Base-by-base conservation (phyloP, 1,140 invertebrate species). In the Plodia interpunctella region DNA sequence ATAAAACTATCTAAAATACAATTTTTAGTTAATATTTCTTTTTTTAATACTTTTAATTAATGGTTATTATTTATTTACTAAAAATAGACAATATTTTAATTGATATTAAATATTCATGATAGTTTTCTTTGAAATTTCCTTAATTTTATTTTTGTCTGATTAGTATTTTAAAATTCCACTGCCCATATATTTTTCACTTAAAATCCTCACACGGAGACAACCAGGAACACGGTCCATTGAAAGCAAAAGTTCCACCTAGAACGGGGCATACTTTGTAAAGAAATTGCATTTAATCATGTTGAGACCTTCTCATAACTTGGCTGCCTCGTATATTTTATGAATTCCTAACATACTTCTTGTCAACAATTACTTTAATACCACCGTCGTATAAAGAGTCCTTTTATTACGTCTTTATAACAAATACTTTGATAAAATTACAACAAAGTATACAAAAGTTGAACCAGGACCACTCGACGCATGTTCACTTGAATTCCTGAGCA, bases 241-340 rank as follows among this genome's bases (percentile, higher is more conserved):
- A 80, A 77, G 73, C 70, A 77, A 83, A 83, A 85, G 75, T 85
- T 85, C 69, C 65, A 77, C 68, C 72, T 75, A 74, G 63, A 76
- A 74, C 65, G 73, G 62, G 74, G 78, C 82, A 85, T 85, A 85
- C 80, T 85, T 85, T 74, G 69, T 74, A 72, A 83, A 83, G 79
- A 81, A 83, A 83, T 83, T 81, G 80, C 83, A 83, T 86, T 86
- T 78, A 83, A 81, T 83, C 80, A 86, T 82, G 76, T 82, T 73
- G 73, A 75, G 69, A 79, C 73, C 73, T 74, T 68, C 74, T 81
- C 76, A 81, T 78, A 85, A 77, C 77, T 83, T 76, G 67, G 66
- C 68, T 80, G 78, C 70, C 68, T 64, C 72, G 72, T 82, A 74
- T 76, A 83, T 80, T 86, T 83, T 81, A 78, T 83, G 76, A 86